Evolutionary conservation across 92 coral and sea anemone genomes (phyloP).

Genomic region (Chrysogorgia sp.): DNA sequence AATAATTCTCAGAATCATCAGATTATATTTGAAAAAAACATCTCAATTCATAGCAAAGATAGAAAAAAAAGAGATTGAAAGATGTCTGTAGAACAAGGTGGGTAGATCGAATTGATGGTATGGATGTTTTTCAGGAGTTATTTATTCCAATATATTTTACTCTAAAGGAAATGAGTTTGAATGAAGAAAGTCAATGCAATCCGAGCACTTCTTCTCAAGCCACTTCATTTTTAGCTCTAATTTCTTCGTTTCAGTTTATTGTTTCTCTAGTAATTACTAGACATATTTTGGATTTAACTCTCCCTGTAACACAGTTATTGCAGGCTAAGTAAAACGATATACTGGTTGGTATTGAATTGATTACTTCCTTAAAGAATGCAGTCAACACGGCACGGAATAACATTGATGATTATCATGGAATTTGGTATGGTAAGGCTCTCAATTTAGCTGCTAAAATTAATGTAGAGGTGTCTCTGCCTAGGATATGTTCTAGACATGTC

Average conservation of each 20-base stretch:
- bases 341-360: neutral
- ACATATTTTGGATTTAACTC: too few relatives aligned
- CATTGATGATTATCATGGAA: neutral
- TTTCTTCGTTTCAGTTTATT: neutral
- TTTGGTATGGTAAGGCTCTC: neutral
- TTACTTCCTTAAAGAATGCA: neutral
- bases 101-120: neutral
- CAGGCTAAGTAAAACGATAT: neutral
- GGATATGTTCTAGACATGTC: neutral
- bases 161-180: too few relatives aligned
- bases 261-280: neutral
- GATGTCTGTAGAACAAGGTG: conserved; percentile 4
- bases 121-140: conserved; percentile 8
- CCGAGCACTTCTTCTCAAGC: neutral
- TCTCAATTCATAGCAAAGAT: too few relatives aligned
- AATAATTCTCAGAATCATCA: too few relatives aligned
- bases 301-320: too few relatives aligned
- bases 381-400: neutral
- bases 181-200: too few relatives aligned
- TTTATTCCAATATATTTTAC: neutral
- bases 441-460: neutral
- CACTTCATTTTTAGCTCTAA: neutral
- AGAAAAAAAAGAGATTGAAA: neutral
- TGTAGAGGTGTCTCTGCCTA: neutral
- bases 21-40: too few relatives aligned